Evolutionary conservation across 2,888 invertebrate species (phyloP).

Genomic region (Formica aserva): DNA sequence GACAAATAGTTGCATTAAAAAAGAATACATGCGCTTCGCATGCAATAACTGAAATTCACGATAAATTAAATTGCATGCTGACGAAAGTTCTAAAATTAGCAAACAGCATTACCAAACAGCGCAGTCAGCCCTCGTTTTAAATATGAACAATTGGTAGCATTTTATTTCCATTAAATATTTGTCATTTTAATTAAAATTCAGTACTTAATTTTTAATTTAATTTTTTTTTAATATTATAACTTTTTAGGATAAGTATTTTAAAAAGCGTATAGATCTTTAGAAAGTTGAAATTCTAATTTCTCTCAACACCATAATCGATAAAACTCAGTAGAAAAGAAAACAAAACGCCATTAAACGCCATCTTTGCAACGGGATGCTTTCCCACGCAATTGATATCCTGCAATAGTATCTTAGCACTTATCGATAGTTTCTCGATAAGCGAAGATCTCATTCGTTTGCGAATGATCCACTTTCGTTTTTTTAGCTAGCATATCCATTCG

Average conservation of each 20-base stretch:
- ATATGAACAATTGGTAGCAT: background rate
- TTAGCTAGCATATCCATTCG: background rate
- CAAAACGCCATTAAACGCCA: conserved; percentile 13
- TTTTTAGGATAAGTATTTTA: background rate
- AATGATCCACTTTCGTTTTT: conserved; percentile 13
- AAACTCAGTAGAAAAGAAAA: background rate
- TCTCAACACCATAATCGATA: background rate
- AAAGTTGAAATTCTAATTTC: background rate
- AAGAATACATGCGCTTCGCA: conserved; percentile 27
- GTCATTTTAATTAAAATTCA: background rate
- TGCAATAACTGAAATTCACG: conserved; percentile 21
- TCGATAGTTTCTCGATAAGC: conserved; percentile 37
- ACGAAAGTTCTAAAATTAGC: conserved; percentile 32
- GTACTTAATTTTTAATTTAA: background rate
- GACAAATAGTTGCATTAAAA: background rate
- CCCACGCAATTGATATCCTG: conserved; percentile 23
- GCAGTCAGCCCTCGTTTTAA: background rate
- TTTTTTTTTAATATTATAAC: background rate
- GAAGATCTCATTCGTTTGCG: conserved; percentile 22
- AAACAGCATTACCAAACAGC: conserved; percentile 2
- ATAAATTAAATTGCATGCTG: conserved; percentile 32
- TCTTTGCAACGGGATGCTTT: conserved; percentile 26
- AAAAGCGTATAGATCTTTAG: background rate
- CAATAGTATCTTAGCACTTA: background rate
- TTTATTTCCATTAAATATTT: background rate